Percentiles rank a stretch among this genome's conserved stretches.
Evolutionary conservation across 2,113 vertebrate species (phyloP).

Genomic region (Neolamprologus falcicula): DNA sequence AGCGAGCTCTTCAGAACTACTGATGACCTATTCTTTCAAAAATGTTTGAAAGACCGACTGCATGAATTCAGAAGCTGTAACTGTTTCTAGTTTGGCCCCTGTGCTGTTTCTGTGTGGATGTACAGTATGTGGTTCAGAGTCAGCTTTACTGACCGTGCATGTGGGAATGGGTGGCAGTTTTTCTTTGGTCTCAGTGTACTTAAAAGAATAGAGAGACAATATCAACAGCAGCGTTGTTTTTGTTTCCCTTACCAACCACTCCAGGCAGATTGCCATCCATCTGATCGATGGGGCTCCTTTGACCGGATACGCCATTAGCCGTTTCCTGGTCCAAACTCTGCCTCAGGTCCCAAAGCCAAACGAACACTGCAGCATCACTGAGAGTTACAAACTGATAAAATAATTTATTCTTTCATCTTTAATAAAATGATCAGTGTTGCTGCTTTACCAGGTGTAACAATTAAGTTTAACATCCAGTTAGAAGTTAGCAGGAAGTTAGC

Average conservation of each 20-base stretch:
- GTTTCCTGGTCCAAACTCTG: background rate
- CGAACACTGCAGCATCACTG: background rate
- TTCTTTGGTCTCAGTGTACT: background rate
- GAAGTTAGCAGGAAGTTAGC: background rate
- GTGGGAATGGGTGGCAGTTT: background rate
- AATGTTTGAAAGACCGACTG: background rate
- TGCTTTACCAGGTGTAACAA: background rate
- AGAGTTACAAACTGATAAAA: background rate
- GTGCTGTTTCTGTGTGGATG: background rate
- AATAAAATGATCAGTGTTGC: background rate
- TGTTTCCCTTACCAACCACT: background rate
- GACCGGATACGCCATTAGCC: background rate
- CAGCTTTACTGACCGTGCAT: fast-evolving
- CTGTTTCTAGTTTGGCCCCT: background rate
- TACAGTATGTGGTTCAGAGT: background rate
- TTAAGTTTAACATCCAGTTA: background rate
- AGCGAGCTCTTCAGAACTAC: background rate
- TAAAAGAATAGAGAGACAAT: background rate
- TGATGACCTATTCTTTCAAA: background rate
- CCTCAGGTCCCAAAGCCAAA: background rate
- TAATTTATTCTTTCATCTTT: fast-evolving
- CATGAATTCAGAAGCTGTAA: background rate
- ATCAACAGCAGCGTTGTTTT: background rate
- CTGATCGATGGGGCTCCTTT: background rate
- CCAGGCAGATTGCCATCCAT: background rate